Base-by-base conservation (phyloP, 2,113 vertebrate genomes). In the Poeciliopsis turrubarensis region DNA sequence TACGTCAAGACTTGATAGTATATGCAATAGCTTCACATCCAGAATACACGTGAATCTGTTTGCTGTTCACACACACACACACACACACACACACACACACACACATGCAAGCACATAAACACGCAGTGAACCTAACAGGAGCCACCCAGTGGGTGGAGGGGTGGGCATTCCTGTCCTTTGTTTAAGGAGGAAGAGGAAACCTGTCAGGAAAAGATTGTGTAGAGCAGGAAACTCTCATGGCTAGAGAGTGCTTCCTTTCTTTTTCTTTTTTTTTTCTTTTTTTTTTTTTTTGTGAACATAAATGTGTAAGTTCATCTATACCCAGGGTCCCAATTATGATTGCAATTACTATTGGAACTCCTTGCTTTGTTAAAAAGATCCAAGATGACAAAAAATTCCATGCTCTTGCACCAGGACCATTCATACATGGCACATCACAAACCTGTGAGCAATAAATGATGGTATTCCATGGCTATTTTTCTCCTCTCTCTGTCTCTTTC, bases 111-210 rank as follows among this genome's bases (percentile, higher is more conserved):
- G 3, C 51, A 25, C 51, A 25, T 22, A 8, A 6, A 25, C 51
- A 54, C 22, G 0, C 81, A 89, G 29, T 65, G 77, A 70, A 60
- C 80, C 65, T 61, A 70, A 63, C 82, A 84, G 78, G 87, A 86
- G 85, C 80, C 82, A 89, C 78, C 79, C 83, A 68, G 65, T 60
- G 30, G 67, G 67, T 54, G 22, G 86, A 1, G 29, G 8, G 93
- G 90, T 87, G 93, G 89, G 88, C 94, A 95, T 93, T 96, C 96
- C 96, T 91, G 91, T 86, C 93, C 94, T 98, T 97, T 98, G 96
- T 97, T 97, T 94, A 89, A 94, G 89, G 94, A 95, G 97, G 94
- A 97, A 96, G 95, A 95, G 97, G 97, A 99, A 98, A 96, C 95
- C 94, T 95, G 96, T 95, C 95, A 96, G 97, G 97, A 97, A 99